Evolutionary conservation across 1,140 invertebrate species (phyloP).

Genomic region (Zaprionus inermis): DNA sequence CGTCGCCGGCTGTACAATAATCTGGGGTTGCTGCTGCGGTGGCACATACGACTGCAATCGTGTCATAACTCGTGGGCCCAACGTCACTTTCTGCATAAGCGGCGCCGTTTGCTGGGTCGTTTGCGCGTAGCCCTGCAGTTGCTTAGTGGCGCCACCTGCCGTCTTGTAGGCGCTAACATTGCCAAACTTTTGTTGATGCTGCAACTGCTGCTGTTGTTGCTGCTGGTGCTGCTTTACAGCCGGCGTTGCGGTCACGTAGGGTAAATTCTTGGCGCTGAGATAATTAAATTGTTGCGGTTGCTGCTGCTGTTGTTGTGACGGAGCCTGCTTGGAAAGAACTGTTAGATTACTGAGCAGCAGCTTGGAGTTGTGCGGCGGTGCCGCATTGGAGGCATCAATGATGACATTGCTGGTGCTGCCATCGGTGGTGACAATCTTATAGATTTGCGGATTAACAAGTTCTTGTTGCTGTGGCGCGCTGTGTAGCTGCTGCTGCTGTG

Average conservation of each 20-base stretch:
- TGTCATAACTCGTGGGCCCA: constrained; percentile 60
- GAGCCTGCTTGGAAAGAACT: constrained; percentile 74
- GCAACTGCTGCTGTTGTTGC: constrained; percentile 54
- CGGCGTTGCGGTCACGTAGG: constrained; percentile 68
- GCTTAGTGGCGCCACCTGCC: constrained; percentile 30
- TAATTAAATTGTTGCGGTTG: constrained; percentile 70
- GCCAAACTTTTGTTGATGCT: constrained; percentile 72
- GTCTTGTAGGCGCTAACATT: constrained; percentile 59
- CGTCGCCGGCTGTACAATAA: constrained; percentile 64
- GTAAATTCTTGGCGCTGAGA: constrained; percentile 64
- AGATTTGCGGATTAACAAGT: constrained; percentile 78
- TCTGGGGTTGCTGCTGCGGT: constrained; percentile 54
- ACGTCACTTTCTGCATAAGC: constrained; percentile 65
- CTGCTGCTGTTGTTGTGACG: constrained; percentile 40
- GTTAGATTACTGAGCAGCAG: constrained; percentile 80
- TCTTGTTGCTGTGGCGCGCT: constrained; percentile 53
- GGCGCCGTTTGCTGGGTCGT: constrained; percentile 43
- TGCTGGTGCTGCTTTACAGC: constrained; percentile 56
- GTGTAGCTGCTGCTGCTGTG: constrained; percentile 35
- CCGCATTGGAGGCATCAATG: constrained; percentile 66
- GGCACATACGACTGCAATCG: constrained; percentile 68
- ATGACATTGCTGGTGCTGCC: constrained; percentile 77
- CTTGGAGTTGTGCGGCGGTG: constrained; percentile 73
- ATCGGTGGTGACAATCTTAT: constrained; percentile 79
- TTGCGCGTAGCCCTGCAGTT: constrained; percentile 49